Evolutionary conservation across 1,140 invertebrate genomes (phyloP), one percentile per base, ranked within the genome.

Genomic region (Lepidurus packardi): DNA sequence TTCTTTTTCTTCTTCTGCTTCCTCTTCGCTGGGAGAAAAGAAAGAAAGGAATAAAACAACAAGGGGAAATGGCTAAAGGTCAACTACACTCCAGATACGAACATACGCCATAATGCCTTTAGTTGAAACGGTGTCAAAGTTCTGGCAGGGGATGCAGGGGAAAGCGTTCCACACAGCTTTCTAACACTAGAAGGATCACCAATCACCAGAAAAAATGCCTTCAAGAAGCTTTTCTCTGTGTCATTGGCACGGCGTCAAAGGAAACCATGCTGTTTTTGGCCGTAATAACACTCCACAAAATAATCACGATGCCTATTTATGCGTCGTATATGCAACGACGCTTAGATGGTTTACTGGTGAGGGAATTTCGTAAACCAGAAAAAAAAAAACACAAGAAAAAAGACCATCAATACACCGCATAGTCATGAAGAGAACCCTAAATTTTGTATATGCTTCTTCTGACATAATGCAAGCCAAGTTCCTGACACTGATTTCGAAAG

Each of bases 71-170:
- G 53, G n/a, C 53, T 21, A 65, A 16, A 65, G 53, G 13, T 65
- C 53, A 65, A 65, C 16, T 8, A 7, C 9, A 65, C 21, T 65
- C 53, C 8, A 65, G 6, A 65, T 65, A 65, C n/a, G 8, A 65
- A 65, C 53, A 65, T 65, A 65, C 16, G 53, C 21, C 8, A 9
- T 11, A 65, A 65, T 13, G 6, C 13, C 53, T 16, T 16, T 13
- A 21, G 53, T 9, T n/a, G 21, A 65, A 65, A 65, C 53, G 53
- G 53, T 65, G 53, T 65, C 53, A 65, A 21, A 65, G 53, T 65
- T 65, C 53, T 65, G 53, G 53, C 53, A 65, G 53, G 21, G 7
- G 53, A 9, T 65, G 53, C 16, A 0, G 53, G 53, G 21, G 53
- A 65, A 65, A 65, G 53, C 53, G 53, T 21, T 65, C 21, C 21